Conservation (phyloP, 2,888 invertebrate species). For the Nomada fucata region DNA sequence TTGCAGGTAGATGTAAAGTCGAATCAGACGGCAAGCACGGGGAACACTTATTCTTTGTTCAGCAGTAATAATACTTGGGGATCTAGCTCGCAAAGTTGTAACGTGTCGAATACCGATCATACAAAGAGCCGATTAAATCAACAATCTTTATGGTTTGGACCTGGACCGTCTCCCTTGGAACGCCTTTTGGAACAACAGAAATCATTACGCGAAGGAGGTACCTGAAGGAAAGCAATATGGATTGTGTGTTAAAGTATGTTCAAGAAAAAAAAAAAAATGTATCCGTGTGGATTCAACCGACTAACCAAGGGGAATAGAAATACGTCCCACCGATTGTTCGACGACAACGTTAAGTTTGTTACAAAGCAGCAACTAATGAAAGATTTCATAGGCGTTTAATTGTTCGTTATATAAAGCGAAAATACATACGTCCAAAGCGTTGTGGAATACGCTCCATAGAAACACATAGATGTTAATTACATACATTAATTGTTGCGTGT, state of each 20-base stretch:
- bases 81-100: slow-evolving; percentile 71
- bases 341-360: slow-evolving; percentile 60
- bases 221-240: slow-evolving; percentile 77
- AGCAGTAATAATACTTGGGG: slow-evolving; percentile 83
- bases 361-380: slow-evolving; percentile 46
- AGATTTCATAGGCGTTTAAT: slow-evolving; percentile 55
- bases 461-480: slow-evolving; percentile 47
- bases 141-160: slow-evolving; percentile 91
- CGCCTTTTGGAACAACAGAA: slow-evolving; percentile 92
- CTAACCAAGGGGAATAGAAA: slow-evolving; percentile 60
- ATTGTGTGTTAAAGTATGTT: slow-evolving; percentile 70
- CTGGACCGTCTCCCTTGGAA: slow-evolving; percentile 92
- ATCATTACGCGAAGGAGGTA: slow-evolving; percentile 85
- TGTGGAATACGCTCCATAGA: slow-evolving; percentile 56
- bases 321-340: slow-evolving; percentile 53
- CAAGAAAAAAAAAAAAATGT: slow-evolving; percentile 66
- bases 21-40: slow-evolving; percentile 77
- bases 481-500: slow-evolving; percentile 45
- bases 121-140: slow-evolving; percentile 78
- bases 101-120: slow-evolving; percentile 73
- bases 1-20: slow-evolving; percentile 83
- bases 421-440: slow-evolving; percentile 60
- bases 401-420: slow-evolving; percentile 48
- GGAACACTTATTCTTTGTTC: slow-evolving; percentile 86
- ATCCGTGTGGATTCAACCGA: slow-evolving; percentile 66